Evolutionary conservation across 2,113 vertebrate species (phyloP).

Genomic region (Cathartes aura): DNA sequence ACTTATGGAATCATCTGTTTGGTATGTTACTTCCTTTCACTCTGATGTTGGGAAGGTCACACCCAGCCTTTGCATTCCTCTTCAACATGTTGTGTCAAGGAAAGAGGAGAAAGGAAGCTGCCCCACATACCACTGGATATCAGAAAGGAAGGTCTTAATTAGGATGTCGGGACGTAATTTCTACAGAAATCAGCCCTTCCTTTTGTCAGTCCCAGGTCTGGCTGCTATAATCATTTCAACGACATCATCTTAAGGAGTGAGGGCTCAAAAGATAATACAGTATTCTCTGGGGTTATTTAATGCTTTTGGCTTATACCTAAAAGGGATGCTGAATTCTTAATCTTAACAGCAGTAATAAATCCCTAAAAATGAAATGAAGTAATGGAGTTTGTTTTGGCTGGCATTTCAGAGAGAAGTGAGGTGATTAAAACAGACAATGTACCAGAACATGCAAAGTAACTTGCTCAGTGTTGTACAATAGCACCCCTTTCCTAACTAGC

Average conservation of each 20-base stretch:
- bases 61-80: slow-evolving; percentile 77
- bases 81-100: slow-evolving; percentile 76
- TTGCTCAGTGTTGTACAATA: not conserved
- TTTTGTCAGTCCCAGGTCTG: not conserved
- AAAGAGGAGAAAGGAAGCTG: slow-evolving; percentile 68
- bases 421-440: not conserved
- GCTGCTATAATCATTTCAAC: not conserved
- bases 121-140: slow-evolving; percentile 55
- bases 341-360: not conserved
- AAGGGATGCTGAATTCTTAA: not conserved
- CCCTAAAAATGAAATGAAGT: not conserved
- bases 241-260: not conserved
- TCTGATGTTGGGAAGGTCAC: slow-evolving; percentile 76
- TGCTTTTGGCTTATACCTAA: not conserved
- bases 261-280: not conserved
- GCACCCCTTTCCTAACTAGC: not conserved
- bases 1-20: slow-evolving; percentile 65
- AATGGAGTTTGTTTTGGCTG: not conserved
- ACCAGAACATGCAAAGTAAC: not conserved
- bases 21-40: slow-evolving; percentile 80
- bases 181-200: slow-evolving; percentile 63
- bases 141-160: slow-evolving; percentile 75
- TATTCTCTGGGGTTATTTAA: not conserved
- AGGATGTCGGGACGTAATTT: slow-evolving; percentile 50
- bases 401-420: not conserved